Conservation (phyloP, 2,888 invertebrate genomes). For the Hypena proboscidalis region DNA sequence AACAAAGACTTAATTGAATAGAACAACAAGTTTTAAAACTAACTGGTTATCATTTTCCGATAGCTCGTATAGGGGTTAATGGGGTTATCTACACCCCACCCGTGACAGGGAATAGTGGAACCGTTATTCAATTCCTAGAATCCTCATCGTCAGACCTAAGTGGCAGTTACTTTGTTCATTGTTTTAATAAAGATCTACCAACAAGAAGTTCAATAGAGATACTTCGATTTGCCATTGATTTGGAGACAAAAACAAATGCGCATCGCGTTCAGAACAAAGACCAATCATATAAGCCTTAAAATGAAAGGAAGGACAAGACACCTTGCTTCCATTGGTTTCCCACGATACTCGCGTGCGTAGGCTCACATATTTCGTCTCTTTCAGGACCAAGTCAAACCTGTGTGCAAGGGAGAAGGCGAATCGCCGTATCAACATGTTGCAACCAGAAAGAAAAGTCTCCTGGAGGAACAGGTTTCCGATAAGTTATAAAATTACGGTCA, state of each 20-base stretch:
- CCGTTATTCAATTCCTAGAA: no score
- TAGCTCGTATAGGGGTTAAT: no score
- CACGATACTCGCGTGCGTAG: conserved; percentile 63
- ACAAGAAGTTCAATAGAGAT: no score
- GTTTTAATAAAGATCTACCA: no score
- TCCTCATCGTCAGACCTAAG: no score
- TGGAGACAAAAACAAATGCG: conserved; percentile 41
- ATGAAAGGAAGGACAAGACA: conserved; percentile 73
- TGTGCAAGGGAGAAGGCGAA: conserved; percentile 33
- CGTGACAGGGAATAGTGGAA: no score
- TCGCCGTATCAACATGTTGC: conserved; percentile 30
- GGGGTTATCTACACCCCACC: no score
- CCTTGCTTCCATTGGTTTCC: conserved; percentile 71
- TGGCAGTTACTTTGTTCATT: no score
- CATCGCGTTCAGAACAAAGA: conserved; percentile 62
- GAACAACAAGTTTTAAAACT: no score
- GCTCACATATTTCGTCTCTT: conserved; percentile 51
- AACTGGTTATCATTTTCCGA: no score
- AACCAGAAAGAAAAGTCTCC: conserved; percentile 60
- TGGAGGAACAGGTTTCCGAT: conserved; percentile 57
- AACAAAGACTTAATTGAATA: no score
- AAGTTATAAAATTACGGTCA: conserved; percentile 56
- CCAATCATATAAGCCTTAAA: conserved; percentile 60
- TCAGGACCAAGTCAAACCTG: conserved; percentile 30
- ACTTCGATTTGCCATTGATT: no score